Evolutionary conservation across 2,888 invertebrate species (phyloP).

Genomic region (Ophion ellenae): DNA sequence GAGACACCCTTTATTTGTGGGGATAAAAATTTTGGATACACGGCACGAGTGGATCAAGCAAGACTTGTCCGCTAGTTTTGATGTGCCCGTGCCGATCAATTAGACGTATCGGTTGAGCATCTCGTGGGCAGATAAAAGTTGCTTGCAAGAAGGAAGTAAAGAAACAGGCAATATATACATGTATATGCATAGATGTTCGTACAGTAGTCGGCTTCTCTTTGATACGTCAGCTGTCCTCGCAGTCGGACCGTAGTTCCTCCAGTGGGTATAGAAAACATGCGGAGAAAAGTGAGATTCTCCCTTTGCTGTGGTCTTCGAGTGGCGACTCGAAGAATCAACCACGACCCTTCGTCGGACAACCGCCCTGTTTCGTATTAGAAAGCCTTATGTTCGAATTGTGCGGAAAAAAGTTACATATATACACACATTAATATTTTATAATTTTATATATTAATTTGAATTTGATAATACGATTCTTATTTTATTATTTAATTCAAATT

Average conservation of each 20-base stretch:
- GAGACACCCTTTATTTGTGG: too few species aligned
- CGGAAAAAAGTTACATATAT: too few species aligned
- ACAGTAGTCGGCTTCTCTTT: conserved; percentile 77
- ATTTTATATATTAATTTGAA: too few species aligned
- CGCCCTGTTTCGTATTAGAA: background rate
- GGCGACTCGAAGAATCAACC: conserved; percentile 43
- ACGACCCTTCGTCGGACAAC: conserved; percentile 29
- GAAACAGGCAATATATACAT: background rate
- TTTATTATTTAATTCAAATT: too few species aligned
- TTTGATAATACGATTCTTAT: too few species aligned
- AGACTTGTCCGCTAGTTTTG: conserved; percentile 2
- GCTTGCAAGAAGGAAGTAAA: conserved; percentile 27
- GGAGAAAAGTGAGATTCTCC: conserved; percentile 51
- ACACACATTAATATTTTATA: too few species aligned
- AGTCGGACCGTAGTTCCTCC: conserved; percentile 69
- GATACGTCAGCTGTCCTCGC: conserved; percentile 78
- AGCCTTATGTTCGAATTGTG: conserved; percentile 3
- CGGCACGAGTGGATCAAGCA: too few species aligned
- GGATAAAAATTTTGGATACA: too few species aligned
- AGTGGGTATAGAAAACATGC: conserved; percentile 41
- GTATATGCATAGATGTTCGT: background rate
- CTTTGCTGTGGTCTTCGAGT: conserved; percentile 35
- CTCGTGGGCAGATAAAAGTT: conserved; percentile 71
- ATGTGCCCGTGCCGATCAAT: conserved; percentile 75
- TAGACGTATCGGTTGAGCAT: conserved; percentile 77